A percentile compares a stretch with the other conserved stretches of the same genome.
Evolutionary conservation across 2,888 invertebrate species (phyloP).

Genomic region (Melikaiella ostensackeni): DNA sequence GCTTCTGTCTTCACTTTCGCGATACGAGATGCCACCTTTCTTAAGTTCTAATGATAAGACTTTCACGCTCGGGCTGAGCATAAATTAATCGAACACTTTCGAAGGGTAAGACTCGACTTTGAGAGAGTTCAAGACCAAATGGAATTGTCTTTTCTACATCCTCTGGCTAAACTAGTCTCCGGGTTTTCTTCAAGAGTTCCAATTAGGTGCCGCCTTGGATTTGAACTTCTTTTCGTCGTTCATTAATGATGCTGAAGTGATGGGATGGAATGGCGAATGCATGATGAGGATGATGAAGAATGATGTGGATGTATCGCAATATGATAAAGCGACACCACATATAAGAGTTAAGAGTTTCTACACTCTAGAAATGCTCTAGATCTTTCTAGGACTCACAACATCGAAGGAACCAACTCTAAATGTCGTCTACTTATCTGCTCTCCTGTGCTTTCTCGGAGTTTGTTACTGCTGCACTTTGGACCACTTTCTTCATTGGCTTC

Average conservation of each 20-base stretch:
- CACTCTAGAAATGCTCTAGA: conserved; percentile 63
- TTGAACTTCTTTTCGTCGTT: conserved; percentile 18
- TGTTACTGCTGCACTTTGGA: conserved; percentile 39
- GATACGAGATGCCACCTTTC: neutral
- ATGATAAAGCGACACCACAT: conserved; percentile 45
- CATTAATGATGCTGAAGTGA: conserved; percentile 22
- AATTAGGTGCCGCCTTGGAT: conserved; percentile 24
- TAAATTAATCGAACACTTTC: conserved; percentile 13
- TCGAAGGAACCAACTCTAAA: conserved; percentile 63
- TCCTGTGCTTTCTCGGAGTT: conserved; percentile 50
- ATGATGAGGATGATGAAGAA: conserved; percentile 48
- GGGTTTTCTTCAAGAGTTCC: conserved; percentile 34
- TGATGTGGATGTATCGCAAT: conserved; percentile 43
- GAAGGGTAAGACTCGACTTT: conserved; percentile 4
- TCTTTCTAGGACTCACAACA: conserved; percentile 66
- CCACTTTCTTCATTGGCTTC: conserved; percentile 41
- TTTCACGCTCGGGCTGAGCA: conserved; percentile 28
- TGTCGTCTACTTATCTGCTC: conserved; percentile 67
- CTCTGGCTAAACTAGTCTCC: conserved; percentile 27
- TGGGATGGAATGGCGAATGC: conserved; percentile 47
- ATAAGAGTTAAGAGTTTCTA: conserved; percentile 54
- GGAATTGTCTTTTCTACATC: conserved; percentile 12
- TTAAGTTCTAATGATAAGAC: conserved; percentile 6
- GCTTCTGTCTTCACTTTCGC: neutral
- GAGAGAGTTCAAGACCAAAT: neutral